Percentiles rank a stretch among this genome's conserved stretches.
These are phyloP conservation scores for Andrena hattorfiana DNA, from an alignment of 2,888 invertebrate genomes.

Conservation along the genomic window DNA sequence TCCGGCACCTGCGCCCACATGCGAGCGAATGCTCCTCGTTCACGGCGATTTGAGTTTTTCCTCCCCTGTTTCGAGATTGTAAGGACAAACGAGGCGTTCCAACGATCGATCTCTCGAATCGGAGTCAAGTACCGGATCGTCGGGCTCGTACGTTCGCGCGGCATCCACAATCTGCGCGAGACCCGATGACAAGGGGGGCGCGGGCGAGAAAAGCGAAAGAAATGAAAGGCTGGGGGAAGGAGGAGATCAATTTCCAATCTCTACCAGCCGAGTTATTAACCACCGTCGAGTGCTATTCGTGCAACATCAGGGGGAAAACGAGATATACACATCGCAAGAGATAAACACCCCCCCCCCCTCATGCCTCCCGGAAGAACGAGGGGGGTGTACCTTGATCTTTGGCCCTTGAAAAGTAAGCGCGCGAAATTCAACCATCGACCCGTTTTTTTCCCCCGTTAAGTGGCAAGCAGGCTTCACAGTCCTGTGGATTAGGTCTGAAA, in stretches of 20 bases:
- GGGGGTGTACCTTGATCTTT: slow-evolving; percentile 39
- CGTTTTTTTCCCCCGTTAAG: slow-evolving; percentile 11
- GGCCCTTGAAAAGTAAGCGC: slow-evolving; percentile 40
- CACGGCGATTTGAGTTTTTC: slow-evolving; percentile 29
- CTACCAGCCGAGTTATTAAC: slow-evolving; percentile 61
- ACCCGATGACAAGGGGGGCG: slow-evolving; percentile 54
- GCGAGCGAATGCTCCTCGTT: not conserved
- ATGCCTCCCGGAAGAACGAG: not conserved
- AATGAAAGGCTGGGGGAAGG: slow-evolving; percentile 18
- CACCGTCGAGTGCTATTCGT: slow-evolving; percentile 57
- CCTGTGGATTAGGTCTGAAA: not conserved
- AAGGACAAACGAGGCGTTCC: slow-evolving; percentile 51
- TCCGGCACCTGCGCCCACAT: not conserved
- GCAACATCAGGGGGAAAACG: slow-evolving; percentile 19
- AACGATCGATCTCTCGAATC: slow-evolving; percentile 56
- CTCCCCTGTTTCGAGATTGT: slow-evolving; percentile 19
- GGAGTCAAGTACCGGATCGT: slow-evolving; percentile 49
- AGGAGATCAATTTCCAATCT: slow-evolving; percentile 61
- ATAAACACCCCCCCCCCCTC: slow-evolving; percentile 22
- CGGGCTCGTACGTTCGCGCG: slow-evolving; percentile 35
- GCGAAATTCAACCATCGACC: slow-evolving; percentile 64
- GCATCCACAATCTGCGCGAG: slow-evolving; percentile 44
- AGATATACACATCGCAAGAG: slow-evolving; percentile 49
- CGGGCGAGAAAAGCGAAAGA: slow-evolving; percentile 18
- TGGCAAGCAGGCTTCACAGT: not conserved